Evolutionary conservation across 2,888 invertebrate species (phyloP), one percentile per base, ranked within the genome.

Genomic region (Harmothoe impar): DNA sequence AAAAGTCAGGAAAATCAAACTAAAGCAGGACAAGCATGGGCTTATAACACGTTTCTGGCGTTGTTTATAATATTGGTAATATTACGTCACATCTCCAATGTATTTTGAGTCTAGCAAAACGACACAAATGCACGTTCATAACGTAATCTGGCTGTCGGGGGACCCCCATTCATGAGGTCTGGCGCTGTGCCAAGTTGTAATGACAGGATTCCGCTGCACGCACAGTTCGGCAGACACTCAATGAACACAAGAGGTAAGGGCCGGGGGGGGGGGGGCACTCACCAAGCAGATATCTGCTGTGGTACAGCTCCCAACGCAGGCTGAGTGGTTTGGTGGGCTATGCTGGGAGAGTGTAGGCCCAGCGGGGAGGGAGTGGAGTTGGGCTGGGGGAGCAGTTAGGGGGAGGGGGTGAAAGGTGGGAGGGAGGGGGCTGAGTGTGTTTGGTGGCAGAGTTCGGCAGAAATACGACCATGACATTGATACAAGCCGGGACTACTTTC

Each of bases 401-500:
- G 84, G 84, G 35, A 35, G 35, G 84, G 51, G 25, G 43, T 3
- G 84, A 15, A 12, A 10, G 35, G 84, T 3, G 54, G 0, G 31
- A 52, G 52, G 54, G 54, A 54, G 54, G 17, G 86, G 86, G 3
- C 25, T 1, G 12, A 0, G 25, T 25, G 17, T n/a, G 17, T 25
- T 52, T 86, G n/a, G n/a, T 29, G 23, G 23, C 31, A 56, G n/a
- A 86, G 86, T 86, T 86, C 20, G 86, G 86, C 86, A 86, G 86
- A 86, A 86, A 86, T 52, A 29, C 56, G 86, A 86, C 56, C 81
- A 35, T 81, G 81, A 81, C 81, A 81, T 81, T 81, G 81, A 86
- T 56, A 86, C 54, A 12, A 29, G 56, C 86, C 86, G 86, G 86
- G 29, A 86, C 86, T 86, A 86, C 86, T 86, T 86, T 86, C 86